Base-by-base conservation (phyloP, 2,888 invertebrate species). In the Salpingus planirostris region DNA sequence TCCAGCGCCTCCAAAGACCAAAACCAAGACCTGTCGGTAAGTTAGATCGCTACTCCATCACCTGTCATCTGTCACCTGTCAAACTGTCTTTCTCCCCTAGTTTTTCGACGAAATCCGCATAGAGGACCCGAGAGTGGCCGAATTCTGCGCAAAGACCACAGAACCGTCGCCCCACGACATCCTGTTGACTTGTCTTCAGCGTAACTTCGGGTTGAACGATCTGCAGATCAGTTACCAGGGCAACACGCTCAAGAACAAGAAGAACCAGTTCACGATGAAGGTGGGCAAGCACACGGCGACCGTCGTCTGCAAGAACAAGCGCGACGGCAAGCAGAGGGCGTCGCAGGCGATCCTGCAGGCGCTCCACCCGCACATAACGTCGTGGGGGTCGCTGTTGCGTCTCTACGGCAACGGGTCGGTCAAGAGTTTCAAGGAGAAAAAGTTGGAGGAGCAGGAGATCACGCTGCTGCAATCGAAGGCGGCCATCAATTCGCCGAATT, bases 91-190 rank as follows among this genome's bases (percentile, higher is more conserved):
- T 29, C 12, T 29, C 13, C 18, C 8, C 11, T 54, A 81, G 77
- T 89, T 89, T 56, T 92, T 92, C 61, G 95, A 97, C 68, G 84
- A 87, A 62, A 87, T 97, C 46, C 78, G 81, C 47, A 87, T 97
- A 33, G 87, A 87, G 58, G 96, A 97, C 71, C 91, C 93, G 0
- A 76, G 96, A 44, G 88, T 97, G 14, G 78, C 86, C 24, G 93
- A 95, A 65, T 84, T 96, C 64, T 96, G 95, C 66, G 83, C 85
- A n/a, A 91, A 91, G 62, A 89, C 93, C 0, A 92, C 93, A 27
- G 95, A 96, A 66, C 92, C 92, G 0, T 83, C 88, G 6, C 97
- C 97, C 0, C 95, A 91, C 68, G 86, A 91, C 47, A 87, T 96
- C 42, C 70, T 97, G 31, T 69, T 91, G 26, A 95, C 92, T 3